These are phyloP conservation scores for Pachypanchax playfairii DNA, from an alignment of 2,113 vertebrate genomes.

Conservation along the genomic window DNA sequence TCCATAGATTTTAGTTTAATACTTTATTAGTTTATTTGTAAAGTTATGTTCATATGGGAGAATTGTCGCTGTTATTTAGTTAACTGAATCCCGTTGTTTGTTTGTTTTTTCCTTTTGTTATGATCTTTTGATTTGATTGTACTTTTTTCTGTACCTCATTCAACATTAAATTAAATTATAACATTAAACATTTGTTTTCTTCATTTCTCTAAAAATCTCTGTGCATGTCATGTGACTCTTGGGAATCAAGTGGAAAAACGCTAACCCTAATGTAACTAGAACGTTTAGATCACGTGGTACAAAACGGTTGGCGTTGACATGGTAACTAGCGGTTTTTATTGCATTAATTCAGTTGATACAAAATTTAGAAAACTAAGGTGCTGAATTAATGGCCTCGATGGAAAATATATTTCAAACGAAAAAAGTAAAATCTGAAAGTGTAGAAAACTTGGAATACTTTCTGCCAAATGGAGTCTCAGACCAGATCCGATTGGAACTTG, in stretches of 20 bases:
- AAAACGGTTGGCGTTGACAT: background rate
- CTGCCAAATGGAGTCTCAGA: background rate
- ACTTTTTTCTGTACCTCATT: conserved; percentile 91
- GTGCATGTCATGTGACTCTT: no score
- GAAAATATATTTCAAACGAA: background rate
- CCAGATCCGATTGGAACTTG: background rate
- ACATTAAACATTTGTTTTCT: conserved; percentile 24
- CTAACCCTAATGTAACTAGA: no score
- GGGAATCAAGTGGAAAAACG: no score
- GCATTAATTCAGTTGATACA: no score
- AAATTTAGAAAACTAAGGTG: no score
- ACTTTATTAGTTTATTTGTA: conserved; percentile 77
- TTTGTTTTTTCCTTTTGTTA: conserved; percentile 74
- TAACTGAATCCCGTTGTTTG: conserved; percentile 80
- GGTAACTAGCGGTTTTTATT: background rate
- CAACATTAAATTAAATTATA: conserved; percentile 88
- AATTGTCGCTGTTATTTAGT: conserved; percentile 80
- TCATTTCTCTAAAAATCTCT: conserved; percentile 6
- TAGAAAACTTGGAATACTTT: background rate
- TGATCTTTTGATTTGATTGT: conserved; percentile 85
- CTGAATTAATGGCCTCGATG: no score
- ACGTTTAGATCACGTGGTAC: background rate
- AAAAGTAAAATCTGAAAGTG: background rate
- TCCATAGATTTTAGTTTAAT: conserved; percentile 72
- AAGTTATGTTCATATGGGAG: conserved; percentile 80